Evolutionary conservation across 2,797 vertebrate genomes (phyloP).

Genomic region (Gymnothorax javanicus): DNA sequence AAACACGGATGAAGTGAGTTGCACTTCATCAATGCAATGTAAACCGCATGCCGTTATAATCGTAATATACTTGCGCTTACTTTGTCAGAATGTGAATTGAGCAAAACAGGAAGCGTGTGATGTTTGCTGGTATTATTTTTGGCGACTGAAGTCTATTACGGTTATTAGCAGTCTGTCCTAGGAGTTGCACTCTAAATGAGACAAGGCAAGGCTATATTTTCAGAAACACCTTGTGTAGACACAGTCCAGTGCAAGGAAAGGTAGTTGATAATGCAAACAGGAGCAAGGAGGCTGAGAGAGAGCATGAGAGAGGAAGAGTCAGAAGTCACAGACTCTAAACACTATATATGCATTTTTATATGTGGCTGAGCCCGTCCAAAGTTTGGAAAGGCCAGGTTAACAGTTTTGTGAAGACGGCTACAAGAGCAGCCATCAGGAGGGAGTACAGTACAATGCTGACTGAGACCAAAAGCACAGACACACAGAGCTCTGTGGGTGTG

Average conservation of each 20-base stretch:
- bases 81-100: background rate
- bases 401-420: background rate
- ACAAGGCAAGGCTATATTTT: conserved; percentile 11
- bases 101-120: background rate
- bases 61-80: background rate
- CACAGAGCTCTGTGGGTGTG: background rate
- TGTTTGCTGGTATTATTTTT: background rate
- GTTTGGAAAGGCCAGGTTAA: background rate
- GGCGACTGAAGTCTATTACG: conserved; percentile 1
- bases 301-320: background rate
- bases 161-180: conserved; percentile 16
- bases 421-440: background rate
- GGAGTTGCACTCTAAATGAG: background rate
- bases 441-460: background rate
- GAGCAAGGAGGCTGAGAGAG: background rate
- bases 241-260: background rate
- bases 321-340: background rate
- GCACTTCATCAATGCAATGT: background rate
- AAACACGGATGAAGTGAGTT: background rate
- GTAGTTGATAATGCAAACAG: background rate
- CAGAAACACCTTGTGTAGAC: background rate
- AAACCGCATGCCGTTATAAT: background rate
- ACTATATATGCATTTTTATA: background rate
- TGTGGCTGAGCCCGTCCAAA: background rate
- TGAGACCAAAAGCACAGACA: background rate